A percentile compares a stretch with the other conserved stretches of the same genome.
These are phyloP conservation scores for Salvelinus alpinus DNA, from an alignment of 2,113 vertebrate species.

Conservation along the genomic window DNA sequence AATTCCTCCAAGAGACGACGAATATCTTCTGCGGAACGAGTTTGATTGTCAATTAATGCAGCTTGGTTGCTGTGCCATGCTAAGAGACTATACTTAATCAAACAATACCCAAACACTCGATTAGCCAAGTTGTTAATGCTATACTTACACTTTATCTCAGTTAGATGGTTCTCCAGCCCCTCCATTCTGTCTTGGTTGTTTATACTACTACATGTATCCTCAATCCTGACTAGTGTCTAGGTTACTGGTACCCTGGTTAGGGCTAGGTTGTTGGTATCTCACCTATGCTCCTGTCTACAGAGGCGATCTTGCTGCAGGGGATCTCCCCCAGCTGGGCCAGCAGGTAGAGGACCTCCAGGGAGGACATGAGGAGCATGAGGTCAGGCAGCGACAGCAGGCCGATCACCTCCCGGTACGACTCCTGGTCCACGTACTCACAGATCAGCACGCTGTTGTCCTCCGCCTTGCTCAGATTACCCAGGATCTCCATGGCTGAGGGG, in stretches of 20 bases:
- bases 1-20: too few relatives aligned
- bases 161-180: too few relatives aligned
- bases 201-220: too few relatives aligned
- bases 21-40: too few relatives aligned
- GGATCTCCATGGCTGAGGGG: constrained; percentile 95
- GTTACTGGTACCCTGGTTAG: background rate
- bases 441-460: constrained; percentile 98
- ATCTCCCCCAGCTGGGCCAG: constrained; percentile 96
- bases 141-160: too few relatives aligned
- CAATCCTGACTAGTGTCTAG: background rate
- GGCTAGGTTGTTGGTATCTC: constrained; percentile 37
- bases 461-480: constrained; percentile 97
- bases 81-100: too few relatives aligned
- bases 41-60: too few relatives aligned
- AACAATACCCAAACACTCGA: too few relatives aligned
- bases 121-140: too few relatives aligned
- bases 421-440: constrained; percentile 99
- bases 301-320: constrained; percentile 94
- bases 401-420: constrained; percentile 96
- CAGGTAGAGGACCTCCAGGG: constrained; percentile 96
- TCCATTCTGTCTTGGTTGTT: too few relatives aligned
- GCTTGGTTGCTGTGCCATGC: too few relatives aligned
- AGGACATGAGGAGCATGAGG: constrained; percentile 96
- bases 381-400: constrained; percentile 96
- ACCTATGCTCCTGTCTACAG: constrained; percentile 97